Evolutionary conservation across 1,140 invertebrate genomes (phyloP).

Genomic region (Bombus breviceps): DNA sequence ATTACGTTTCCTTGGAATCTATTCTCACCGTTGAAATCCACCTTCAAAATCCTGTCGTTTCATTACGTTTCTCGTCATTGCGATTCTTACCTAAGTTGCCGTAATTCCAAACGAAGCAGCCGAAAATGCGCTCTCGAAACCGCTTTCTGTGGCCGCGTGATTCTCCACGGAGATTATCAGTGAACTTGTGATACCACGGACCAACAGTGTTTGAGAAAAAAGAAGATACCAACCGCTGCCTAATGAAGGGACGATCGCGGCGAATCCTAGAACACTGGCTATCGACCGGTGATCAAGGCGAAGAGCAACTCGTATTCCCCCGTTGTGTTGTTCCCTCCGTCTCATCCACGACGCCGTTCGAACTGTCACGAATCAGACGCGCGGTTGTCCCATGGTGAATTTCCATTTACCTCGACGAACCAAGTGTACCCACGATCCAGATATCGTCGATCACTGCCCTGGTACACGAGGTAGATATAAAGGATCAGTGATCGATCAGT

Average conservation of each 20-base stretch:
- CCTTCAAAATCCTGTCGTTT: neutral
- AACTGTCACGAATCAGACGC: neutral
- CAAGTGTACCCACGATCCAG: neutral
- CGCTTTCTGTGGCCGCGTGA: neutral
- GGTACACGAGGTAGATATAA: constrained; percentile 44
- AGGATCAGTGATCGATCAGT: neutral
- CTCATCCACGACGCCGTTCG: neutral
- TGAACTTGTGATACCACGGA: constrained; percentile 17
- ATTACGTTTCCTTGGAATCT: too few relatives aligned
- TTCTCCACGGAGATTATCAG: neutral
- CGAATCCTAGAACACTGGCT: neutral
- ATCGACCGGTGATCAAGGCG: neutral
- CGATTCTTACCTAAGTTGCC: constrained; percentile 3
- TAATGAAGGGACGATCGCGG: neutral
- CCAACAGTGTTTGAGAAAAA: neutral
- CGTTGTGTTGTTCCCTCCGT: constrained; percentile 4
- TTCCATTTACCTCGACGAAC: neutral
- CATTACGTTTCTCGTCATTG: neutral
- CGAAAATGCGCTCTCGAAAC: constrained; percentile 51
- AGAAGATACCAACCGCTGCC: neutral
- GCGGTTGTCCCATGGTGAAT: neutral
- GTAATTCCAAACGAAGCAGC: neutral
- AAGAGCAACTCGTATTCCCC: neutral
- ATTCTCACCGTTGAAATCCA: too few relatives aligned
- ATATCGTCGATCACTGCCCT: constrained; percentile 50